phyloP scores from a whole-genome alignment of 2,797 vertebrate genomes.

The Macropodus opercularis region DNA sequence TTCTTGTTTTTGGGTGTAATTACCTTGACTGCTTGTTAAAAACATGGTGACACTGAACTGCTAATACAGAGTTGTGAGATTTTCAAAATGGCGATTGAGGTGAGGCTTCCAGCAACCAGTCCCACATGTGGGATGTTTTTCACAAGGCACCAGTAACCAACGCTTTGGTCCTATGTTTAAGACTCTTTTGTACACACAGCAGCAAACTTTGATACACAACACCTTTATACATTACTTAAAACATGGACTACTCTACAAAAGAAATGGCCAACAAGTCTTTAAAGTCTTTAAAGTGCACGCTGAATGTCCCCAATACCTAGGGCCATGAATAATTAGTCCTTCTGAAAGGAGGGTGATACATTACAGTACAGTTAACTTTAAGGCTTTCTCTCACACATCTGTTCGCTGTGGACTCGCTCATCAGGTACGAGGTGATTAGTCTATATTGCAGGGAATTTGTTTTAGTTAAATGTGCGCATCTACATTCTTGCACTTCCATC shows the following conservation, averaged over 20 bases:
- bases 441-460: background rate
- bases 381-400: constrained; percentile 24
- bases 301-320: background rate
- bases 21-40: background rate
- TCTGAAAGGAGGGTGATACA: background rate
- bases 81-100: background rate
- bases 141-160: constrained; percentile 48
- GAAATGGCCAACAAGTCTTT: constrained; percentile 24
- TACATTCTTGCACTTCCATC: background rate
- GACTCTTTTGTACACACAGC: constrained; percentile 6
- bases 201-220: constrained; percentile 5
- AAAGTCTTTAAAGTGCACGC: constrained; percentile 48
- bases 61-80: background rate
- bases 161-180: constrained; percentile 51
- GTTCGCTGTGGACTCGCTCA: background rate
- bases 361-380: constrained; percentile 27
- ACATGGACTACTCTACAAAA: constrained; percentile 30
- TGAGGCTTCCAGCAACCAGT: constrained; percentile 3
- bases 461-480: constrained; percentile 6
- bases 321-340: background rate
- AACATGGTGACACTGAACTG: background rate
- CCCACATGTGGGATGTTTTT: no score
- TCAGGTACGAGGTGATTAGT: background rate
- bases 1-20: constrained; percentile 17
- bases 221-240: constrained; percentile 4